phyloP scores from a whole-genome alignment of 2,888 invertebrate species.

The Euzetes globulus region DNA sequence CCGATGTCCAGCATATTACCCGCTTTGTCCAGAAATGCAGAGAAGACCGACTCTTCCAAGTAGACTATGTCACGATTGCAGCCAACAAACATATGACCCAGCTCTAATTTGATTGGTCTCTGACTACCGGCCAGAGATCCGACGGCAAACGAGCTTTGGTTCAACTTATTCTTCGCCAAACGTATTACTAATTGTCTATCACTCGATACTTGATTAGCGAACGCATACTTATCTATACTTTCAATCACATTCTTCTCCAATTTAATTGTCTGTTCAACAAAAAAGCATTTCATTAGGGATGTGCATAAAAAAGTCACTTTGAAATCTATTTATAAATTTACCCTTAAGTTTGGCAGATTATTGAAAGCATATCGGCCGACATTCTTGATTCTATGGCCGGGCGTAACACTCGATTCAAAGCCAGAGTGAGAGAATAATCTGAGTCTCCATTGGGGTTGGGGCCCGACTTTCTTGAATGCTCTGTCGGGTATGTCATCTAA shows the following conservation, averaged over 20 bases:
- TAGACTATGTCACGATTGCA: constrained; percentile 4
- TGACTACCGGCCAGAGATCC: neutral
- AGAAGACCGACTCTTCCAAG: neutral
- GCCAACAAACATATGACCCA: neutral
- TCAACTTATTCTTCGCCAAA: neutral
- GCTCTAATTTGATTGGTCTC: neutral
- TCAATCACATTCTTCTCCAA: neutral
- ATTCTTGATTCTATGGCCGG: neutral
- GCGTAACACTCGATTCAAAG: neutral
- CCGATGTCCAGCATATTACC: constrained; percentile 1
- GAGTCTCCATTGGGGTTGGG: neutral
- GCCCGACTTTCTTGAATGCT: neutral
- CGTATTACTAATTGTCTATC: neutral
- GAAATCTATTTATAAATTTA: too few species aligned
- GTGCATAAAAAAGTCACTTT: too few species aligned
- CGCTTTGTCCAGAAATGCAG: neutral
- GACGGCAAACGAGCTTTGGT: neutral
- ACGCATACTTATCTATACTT: neutral
- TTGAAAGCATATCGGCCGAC: constrained; percentile 1
- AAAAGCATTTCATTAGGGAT: neutral
- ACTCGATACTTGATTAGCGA: constrained; percentile 6
- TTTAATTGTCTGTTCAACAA: neutral
- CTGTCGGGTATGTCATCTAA: neutral
- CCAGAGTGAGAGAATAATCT: neutral
- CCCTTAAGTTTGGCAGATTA: neutral